A percentile compares a stretch with the other conserved stretches of the same genome.
phyloP scores from a whole-genome alignment of 2,888 invertebrate species.

The Oscheius sp. region DNA sequence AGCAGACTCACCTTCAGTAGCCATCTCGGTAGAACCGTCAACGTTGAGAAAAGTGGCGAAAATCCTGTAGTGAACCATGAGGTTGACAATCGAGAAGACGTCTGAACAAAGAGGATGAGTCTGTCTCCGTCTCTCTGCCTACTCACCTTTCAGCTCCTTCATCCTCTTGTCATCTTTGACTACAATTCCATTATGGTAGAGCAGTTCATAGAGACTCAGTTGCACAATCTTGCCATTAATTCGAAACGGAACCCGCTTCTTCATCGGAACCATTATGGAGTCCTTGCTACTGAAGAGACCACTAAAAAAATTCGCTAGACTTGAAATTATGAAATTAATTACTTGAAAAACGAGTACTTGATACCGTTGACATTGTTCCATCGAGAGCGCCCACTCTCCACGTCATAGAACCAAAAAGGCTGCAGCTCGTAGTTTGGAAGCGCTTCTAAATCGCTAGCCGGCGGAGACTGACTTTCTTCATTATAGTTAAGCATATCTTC shows the following conservation, averaged over 20 bases:
- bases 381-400: background rate
- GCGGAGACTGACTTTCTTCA: too few relatives aligned
- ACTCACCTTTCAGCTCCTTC: slow-evolving; percentile 17
- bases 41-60: slow-evolving; percentile 2
- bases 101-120: background rate
- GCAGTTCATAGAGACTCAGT: slow-evolving; percentile 19
- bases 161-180: slow-evolving; percentile 4
- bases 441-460: too few relatives aligned
- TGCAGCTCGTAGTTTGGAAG: background rate
- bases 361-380: background rate
- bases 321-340: background rate
- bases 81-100: slow-evolving; percentile 14
- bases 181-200: slow-evolving; percentile 32
- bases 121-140: too few relatives aligned
- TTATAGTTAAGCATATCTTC: too few relatives aligned
- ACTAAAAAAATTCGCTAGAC: background rate
- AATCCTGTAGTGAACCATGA: slow-evolving; percentile 26
- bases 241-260: slow-evolving; percentile 10
- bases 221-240: slow-evolving; percentile 12
- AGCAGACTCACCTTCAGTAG: background rate
- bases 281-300: slow-evolving; percentile 4
- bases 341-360: background rate
- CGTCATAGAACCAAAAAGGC: background rate
- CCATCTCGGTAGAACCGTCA: background rate
- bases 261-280: slow-evolving; percentile 7